Conservation (phyloP, 2,113 vertebrate genomes). For the Ariopsis seemanni region DNA sequence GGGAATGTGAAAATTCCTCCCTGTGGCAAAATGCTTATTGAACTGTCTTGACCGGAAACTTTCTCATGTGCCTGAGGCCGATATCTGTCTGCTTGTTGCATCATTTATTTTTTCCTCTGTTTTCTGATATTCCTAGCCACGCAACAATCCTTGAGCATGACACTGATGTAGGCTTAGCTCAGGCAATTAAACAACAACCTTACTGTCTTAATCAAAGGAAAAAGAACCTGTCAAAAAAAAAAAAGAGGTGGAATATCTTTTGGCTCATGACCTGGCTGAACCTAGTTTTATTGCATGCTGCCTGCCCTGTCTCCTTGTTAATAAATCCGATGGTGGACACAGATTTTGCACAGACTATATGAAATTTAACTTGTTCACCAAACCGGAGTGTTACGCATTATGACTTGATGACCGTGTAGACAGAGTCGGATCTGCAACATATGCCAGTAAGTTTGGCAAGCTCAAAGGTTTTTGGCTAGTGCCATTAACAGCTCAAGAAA, state of each 20-base stretch:
- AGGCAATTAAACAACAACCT: neutral
- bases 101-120: conserved; percentile 3
- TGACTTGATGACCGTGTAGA: neutral
- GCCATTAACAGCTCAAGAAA: neutral
- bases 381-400: conserved; percentile 11
- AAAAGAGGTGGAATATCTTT: neutral
- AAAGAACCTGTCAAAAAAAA: neutral
- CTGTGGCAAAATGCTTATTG: neutral
- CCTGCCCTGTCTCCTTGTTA: neutral
- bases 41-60: neutral
- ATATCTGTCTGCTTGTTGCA: neutral
- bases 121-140: conserved; percentile 4
- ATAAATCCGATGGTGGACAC: neutral
- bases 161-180: conserved; percentile 7
- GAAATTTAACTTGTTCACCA: neutral
- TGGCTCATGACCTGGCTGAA: neutral
- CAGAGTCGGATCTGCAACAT: neutral
- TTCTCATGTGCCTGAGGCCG: neutral
- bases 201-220: neutral
- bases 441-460: too few relatives aligned
- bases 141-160: neutral
- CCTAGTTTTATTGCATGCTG: conserved; percentile 14
- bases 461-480: neutral
- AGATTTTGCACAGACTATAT: neutral
- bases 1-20: neutral